Percentiles rank a stretch among this genome's conserved stretches.
Conservation (phyloP, 2,797 vertebrate genomes). For the Ctenosaura bakeri region DNA sequence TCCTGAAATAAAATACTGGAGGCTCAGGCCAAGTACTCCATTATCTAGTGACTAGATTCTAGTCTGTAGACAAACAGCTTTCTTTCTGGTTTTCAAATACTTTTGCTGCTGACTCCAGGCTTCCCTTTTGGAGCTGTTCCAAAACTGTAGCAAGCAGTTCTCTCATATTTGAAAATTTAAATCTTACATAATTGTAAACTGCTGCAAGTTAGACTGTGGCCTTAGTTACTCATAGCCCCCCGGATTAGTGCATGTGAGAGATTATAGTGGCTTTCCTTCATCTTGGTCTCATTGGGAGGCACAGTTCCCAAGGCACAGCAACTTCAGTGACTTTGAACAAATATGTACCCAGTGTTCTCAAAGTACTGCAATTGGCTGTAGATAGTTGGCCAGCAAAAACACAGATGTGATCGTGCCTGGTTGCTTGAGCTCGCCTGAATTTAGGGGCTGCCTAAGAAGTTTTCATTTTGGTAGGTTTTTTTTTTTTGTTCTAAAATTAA, state of each 20-base stretch:
- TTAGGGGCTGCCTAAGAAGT: background rate
- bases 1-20: background rate
- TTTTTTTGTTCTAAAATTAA: no score
- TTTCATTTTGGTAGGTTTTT: no score
- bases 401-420: conserved; percentile 40
- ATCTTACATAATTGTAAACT: conserved; percentile 30
- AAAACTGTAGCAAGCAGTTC: background rate
- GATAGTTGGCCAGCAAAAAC: conserved; percentile 57
- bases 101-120: background rate
- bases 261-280: background rate
- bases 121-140: background rate
- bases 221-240: conserved; percentile 4
- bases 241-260: background rate
- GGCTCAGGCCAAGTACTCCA: no score
- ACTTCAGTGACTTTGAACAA: conserved; percentile 57
- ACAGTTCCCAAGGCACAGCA: conserved; percentile 59
- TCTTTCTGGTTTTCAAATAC: background rate
- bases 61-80: no score
- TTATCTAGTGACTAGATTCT: no score
- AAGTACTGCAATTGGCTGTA: background rate
- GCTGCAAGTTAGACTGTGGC: conserved; percentile 37
- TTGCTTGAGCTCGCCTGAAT: background rate
- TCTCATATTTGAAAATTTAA: background rate
- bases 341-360: conserved; percentile 59
- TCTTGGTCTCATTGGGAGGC: conserved; percentile 11